Conservation (phyloP, 1,140 invertebrate genomes). For the Drosophila melanica region DNA sequence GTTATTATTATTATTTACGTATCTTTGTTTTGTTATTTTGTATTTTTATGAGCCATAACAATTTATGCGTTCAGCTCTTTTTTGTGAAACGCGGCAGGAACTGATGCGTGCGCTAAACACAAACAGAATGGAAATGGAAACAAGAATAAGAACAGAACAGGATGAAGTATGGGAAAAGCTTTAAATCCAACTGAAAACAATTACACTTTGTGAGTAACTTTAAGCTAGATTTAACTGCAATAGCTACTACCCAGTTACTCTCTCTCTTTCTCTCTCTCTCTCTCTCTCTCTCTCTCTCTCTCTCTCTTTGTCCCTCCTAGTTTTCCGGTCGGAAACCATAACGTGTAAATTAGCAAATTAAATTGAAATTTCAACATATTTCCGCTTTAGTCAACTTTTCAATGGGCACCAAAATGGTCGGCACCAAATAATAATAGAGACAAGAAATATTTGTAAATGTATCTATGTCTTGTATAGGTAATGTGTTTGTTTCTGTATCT, state of each 20-base stretch:
- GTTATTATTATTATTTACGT: slow-evolving; percentile 16
- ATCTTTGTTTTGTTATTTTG: slow-evolving; percentile 31
- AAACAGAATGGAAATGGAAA: slow-evolving; percentile 18
- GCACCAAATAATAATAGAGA: slow-evolving; percentile 28
- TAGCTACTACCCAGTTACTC: neutral
- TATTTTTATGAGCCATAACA: slow-evolving; percentile 76
- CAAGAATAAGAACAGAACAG: slow-evolving; percentile 2
- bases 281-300: neutral
- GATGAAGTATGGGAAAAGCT: slow-evolving; percentile 4
- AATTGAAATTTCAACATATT: slow-evolving; percentile 74
- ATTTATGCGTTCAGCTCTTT: slow-evolving; percentile 72
- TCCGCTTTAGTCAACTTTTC: slow-evolving; percentile 52
- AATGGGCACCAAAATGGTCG: slow-evolving; percentile 48
- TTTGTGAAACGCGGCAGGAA: slow-evolving; percentile 44
- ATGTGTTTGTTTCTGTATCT: slow-evolving; percentile 22
- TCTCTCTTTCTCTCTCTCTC: neutral
- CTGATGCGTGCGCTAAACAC: slow-evolving; percentile 41
- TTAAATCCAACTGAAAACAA: slow-evolving; percentile 1
- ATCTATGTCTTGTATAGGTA: neutral
- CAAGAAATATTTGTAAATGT: slow-evolving; percentile 20
- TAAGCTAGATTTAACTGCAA: slow-evolving; percentile 7
- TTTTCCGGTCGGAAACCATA: neutral
- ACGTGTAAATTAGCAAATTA: slow-evolving; percentile 53
- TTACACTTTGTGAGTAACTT: neutral
- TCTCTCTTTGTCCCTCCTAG: neutral